A percentile compares a stretch with the other conserved stretches of the same genome.
These are phyloP conservation scores for Manduca sexta DNA, from an alignment of 1,140 invertebrate genomes.

Conservation along the genomic window DNA sequence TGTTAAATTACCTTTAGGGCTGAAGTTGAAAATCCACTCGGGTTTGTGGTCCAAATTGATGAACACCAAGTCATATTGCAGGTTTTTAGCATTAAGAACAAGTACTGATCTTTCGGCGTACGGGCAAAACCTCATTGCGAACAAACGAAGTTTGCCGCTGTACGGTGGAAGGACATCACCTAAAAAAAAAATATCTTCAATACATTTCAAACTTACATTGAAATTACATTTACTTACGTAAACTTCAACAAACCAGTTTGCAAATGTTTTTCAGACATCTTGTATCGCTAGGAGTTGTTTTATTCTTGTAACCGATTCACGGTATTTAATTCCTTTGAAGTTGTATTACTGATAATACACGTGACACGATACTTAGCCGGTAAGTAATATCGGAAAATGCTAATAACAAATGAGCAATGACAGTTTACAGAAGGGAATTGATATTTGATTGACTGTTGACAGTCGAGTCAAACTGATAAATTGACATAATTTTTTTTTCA, in stretches of 20 bases:
- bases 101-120: slow-evolving; percentile 89
- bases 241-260: slow-evolving; percentile 45
- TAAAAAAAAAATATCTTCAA: slow-evolving; percentile 26
- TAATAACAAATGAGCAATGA: too few relatives aligned
- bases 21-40: slow-evolving; percentile 82
- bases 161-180: slow-evolving; percentile 53
- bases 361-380: too few relatives aligned
- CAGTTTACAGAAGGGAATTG: too few relatives aligned
- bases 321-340: too few relatives aligned
- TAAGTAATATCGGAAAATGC: too few relatives aligned
- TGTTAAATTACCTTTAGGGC: slow-evolving; percentile 74
- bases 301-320: not conserved
- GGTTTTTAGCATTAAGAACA: slow-evolving; percentile 87
- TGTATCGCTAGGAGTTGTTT: not conserved
- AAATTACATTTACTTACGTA: not conserved
- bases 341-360: too few relatives aligned
- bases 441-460: too few relatives aligned
- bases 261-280: slow-evolving; percentile 67
- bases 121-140: slow-evolving; percentile 94
- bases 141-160: slow-evolving; percentile 82
- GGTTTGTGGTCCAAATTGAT: slow-evolving; percentile 89
- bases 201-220: not conserved
- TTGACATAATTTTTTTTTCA: too few relatives aligned
- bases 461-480: too few relatives aligned
- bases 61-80: slow-evolving; percentile 88